phyloP scores from a whole-genome alignment of 2,797 vertebrate species.

The Spea hammondii region DNA sequence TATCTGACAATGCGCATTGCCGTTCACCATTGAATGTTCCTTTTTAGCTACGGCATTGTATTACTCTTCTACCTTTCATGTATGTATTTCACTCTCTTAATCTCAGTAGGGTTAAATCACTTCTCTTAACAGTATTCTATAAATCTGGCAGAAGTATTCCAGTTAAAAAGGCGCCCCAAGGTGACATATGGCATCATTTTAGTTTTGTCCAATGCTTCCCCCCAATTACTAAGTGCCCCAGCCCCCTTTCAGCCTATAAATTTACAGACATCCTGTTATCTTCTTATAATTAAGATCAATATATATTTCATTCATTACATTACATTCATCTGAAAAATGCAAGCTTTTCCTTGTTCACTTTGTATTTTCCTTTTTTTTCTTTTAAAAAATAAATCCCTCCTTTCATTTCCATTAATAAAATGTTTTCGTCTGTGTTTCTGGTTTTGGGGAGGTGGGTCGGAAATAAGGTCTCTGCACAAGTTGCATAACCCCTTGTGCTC shows the following conservation, averaged over 20 bases:
- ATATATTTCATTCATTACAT: neutral
- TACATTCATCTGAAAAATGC: neutral
- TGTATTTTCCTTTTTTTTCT: neutral
- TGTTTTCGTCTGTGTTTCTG: slow-evolving; percentile 8
- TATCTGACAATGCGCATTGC: neutral
- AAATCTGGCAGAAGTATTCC: slow-evolving; percentile 27
- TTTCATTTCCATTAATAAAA: slow-evolving; percentile 19
- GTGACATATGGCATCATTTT: slow-evolving; percentile 48
- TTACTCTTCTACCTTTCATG: neutral
- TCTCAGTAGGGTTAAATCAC: slow-evolving; percentile 12
- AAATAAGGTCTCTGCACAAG: slow-evolving; percentile 2
- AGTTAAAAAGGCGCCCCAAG: slow-evolving; percentile 1
- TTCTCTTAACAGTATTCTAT: slow-evolving; percentile 30
- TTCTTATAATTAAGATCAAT: neutral
- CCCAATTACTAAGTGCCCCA: neutral
- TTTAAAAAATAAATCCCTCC: neutral
- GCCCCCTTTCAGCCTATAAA: slow-evolving; percentile 6
- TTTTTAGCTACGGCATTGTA: neutral
- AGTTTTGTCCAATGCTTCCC: neutral
- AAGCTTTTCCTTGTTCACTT: neutral
- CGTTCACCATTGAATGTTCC: neutral
- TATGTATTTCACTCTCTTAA: neutral
- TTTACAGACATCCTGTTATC: neutral
- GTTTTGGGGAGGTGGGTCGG: slow-evolving; percentile 15
- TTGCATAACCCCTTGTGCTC: neutral